Evolutionary conservation across 2,888 invertebrate species (phyloP), one percentile per base, ranked within the genome.

Genomic region (Boloria selene): DNA sequence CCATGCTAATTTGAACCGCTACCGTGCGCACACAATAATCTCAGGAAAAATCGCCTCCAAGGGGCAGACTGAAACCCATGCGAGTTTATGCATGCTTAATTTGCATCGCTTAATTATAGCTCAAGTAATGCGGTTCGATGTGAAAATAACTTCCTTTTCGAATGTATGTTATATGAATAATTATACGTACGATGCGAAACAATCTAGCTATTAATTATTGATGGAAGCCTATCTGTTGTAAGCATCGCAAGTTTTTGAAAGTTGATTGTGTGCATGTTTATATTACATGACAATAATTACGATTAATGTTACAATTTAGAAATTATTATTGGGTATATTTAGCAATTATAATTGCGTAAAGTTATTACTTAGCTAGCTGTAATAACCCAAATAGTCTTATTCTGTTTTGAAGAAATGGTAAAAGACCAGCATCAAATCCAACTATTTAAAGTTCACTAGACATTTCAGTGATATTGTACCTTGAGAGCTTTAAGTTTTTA

Each of bases 1-100:
- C 76, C 79, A 85, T 87, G 83, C 78, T 85, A 88, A 87, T 88
- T 80, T 75, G 72, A 75, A 72, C 61, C 67, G 75, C 75, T 72
- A 81, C 78, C 77, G 77, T 80, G 79, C 76, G 77, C 76, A 73
- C 75, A 79, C 73, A 75, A 74, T 78, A 81, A 76, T 80, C 79
- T 79, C 74, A 73, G 75, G 77, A 75, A 82, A 86, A 85, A 75
- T 75, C 75, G 73, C 72, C 72, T 65, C 70, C 72, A 71, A 73
- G 72, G 70, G 70, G 72, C 70, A 65, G 68, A 73, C 72, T 72
- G 72, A 68, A 72, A 68, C 76, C 77, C 77, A 76, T 78, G 78
- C 74, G 72, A 74, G 77, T 72, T 49, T 62, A 62, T 65, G 64
- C 65, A 62, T 68, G 70, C 64, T 68, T 65, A 70, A 70, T 70